Percentiles rank a stretch among this genome's conserved stretches.
Conservation (phyloP, 1,140 invertebrate genomes). For the Drosophila orosa region DNA sequence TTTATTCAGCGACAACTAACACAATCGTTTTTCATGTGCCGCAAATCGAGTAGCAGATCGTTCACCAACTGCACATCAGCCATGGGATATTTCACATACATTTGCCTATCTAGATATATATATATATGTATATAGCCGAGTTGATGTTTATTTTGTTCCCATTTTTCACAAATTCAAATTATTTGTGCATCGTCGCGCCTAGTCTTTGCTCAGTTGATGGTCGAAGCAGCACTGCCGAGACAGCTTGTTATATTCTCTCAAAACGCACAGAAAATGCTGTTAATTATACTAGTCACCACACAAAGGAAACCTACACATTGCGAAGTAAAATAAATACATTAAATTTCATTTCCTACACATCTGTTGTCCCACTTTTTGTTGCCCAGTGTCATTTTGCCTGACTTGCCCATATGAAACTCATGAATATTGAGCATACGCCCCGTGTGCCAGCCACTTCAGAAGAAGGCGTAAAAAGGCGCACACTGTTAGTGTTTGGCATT, state of each 20-base stretch:
- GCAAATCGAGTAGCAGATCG: slow-evolving; percentile 77
- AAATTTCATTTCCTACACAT: neutral
- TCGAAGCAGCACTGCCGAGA: slow-evolving; percentile 57
- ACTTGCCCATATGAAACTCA: slow-evolving; percentile 60
- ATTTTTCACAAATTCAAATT: slow-evolving; percentile 52
- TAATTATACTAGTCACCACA: slow-evolving; percentile 70
- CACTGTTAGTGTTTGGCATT: slow-evolving; percentile 44
- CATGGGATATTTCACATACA: slow-evolving; percentile 83
- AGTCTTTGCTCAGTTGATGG: slow-evolving; percentile 72
- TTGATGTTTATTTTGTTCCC: slow-evolving; percentile 7
- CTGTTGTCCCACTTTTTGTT: slow-evolving; percentile 20
- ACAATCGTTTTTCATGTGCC: slow-evolving; percentile 78
- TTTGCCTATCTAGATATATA: slow-evolving; percentile 65
- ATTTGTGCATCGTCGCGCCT: slow-evolving; percentile 43
- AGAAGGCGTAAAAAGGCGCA: slow-evolving; percentile 24
- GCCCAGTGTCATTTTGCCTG: slow-evolving; percentile 42
- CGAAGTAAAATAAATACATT: slow-evolving; percentile 1
- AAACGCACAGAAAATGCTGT: slow-evolving; percentile 46
- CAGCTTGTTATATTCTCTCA: slow-evolving; percentile 49
- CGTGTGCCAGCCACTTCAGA: slow-evolving; percentile 27
- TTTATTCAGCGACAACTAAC: slow-evolving; percentile 67
- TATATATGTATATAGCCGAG: neutral
- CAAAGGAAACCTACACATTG: neutral
- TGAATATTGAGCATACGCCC: slow-evolving; percentile 76
- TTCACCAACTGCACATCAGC: slow-evolving; percentile 79